A percentile compares a stretch with the other conserved stretches of the same genome.
Conservation (phyloP, 2,888 invertebrate species). For the Saturnia pavonia region DNA sequence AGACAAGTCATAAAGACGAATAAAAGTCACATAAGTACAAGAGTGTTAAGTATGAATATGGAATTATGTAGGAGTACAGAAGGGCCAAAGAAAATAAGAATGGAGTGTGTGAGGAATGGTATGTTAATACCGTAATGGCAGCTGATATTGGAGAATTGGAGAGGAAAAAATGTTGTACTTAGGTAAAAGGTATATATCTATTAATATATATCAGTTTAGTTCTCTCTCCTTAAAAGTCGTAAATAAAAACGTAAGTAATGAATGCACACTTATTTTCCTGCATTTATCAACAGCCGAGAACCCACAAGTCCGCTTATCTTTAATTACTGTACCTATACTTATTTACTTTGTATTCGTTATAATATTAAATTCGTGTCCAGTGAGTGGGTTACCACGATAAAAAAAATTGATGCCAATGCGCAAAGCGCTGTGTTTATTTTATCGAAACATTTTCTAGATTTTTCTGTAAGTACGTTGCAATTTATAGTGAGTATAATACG, state of each 20-base stretch:
- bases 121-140: too few species aligned
- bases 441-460: constrained; percentile 20
- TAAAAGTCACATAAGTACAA: too few species aligned
- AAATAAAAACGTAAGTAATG: constrained; percentile 11
- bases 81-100: too few species aligned
- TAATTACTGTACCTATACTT: constrained; percentile 34
- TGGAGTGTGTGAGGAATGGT: too few species aligned
- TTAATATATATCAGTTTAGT: background rate
- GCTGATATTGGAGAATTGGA: too few species aligned
- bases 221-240: background rate
- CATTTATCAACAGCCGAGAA: constrained; percentile 14
- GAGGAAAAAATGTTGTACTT: too few species aligned
- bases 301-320: constrained; percentile 31
- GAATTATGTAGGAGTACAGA: too few species aligned
- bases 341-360: constrained; percentile 41
- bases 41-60: too few species aligned
- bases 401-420: constrained; percentile 40
- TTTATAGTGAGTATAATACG: constrained; percentile 10
- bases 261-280: constrained; percentile 15
- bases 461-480: constrained; percentile 20
- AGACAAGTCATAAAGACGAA: too few species aligned
- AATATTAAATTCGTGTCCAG: constrained; percentile 43
- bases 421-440: constrained; percentile 37
- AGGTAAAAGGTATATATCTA: too few species aligned
- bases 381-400: constrained; percentile 47